Percentiles rank a stretch among this genome's conserved stretches.
These are phyloP conservation scores for Stichodactyla helianthus DNA, from an alignment of 64 coral and sea anemone species.

Conservation along the genomic window DNA sequence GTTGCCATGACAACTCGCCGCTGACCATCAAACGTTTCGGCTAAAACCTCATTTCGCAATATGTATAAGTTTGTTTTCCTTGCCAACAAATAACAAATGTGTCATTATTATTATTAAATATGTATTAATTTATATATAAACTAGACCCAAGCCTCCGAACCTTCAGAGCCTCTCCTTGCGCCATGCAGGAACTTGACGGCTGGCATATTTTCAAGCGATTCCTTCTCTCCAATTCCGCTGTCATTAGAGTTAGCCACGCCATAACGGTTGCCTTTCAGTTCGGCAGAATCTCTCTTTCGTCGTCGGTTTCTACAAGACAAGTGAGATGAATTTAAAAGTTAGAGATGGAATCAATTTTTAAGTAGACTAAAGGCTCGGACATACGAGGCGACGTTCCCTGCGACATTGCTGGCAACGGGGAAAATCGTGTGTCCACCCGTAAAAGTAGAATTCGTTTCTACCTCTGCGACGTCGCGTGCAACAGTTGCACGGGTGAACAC, in stretches of 20 bases:
- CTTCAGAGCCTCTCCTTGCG: slow-evolving; percentile 72
- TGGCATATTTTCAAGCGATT: slow-evolving; percentile 65
- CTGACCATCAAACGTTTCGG: slow-evolving; percentile 1
- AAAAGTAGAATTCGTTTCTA: no score
- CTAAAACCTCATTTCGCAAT: neutral
- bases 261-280: slow-evolving; percentile 68
- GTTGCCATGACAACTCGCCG: neutral
- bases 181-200: slow-evolving; percentile 61
- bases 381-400: no score
- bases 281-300: slow-evolving; percentile 57
- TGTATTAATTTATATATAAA: slow-evolving; percentile 29
- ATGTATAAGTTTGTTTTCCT: neutral
- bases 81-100: neutral
- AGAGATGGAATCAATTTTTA: no score
- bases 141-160: slow-evolving; percentile 97
- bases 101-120: neutral
- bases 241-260: slow-evolving; percentile 91
- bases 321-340: neutral
- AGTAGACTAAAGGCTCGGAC: no score
- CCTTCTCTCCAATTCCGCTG: slow-evolving; percentile 91
- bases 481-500: no score
- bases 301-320: slow-evolving; percentile 48
- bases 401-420: no score
- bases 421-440: no score
- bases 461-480: no score